Base-by-base conservation (phyloP, 2,113 vertebrate species). In the Tragulus kanchil region DNA sequence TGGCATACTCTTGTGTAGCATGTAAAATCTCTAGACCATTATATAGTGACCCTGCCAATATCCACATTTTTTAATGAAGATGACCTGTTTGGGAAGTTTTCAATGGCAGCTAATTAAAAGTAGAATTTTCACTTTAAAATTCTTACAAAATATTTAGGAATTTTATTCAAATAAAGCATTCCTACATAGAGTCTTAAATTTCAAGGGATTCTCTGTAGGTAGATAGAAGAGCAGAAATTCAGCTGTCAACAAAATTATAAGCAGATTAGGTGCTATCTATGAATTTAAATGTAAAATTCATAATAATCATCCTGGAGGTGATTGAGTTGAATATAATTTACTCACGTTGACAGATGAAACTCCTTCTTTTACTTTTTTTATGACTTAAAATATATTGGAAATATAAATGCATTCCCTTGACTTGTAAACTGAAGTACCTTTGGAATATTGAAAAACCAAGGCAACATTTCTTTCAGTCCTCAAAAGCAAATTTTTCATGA, bases 231-330 rank as follows among this genome's bases (percentile, higher is more conserved):
- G 21, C 45, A 93, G 50, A 94, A 96, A 85, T 86, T 85, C 67
- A 96, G 16, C 85, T 93, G 65, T 96, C 96, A 95, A 97, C 59
- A 97, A 92, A 97, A 93, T 89, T 97, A 73, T 75, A 91, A 94
- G 89, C 59, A 95, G 50, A 95, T 93, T 84, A 96, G 26, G 17
- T 67, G 50, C 71, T 93, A 89, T 95, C 89, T 96, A 58, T 89
- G 77, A 89, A 94, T 94, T 94, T 89, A 93, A 95, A 95, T 95
- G 75, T 62, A 96, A 93, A 89, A 94, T 85, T 64, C 88, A 56
- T 95, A 97, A 95, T 91, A 77, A 75, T 93, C 77, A 96, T 91
- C 25, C 71, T 95, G 52, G 88, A 95, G 31, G n/a, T 91, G 73
- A 78, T 94, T 95, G 79, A 89, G n/a, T 93, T 93, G 61, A 88